These are phyloP conservation scores for Cyphomyrus plagiostoma DNA, from an alignment of 2,113 vertebrate genomes.

Conservation along the genomic window DNA sequence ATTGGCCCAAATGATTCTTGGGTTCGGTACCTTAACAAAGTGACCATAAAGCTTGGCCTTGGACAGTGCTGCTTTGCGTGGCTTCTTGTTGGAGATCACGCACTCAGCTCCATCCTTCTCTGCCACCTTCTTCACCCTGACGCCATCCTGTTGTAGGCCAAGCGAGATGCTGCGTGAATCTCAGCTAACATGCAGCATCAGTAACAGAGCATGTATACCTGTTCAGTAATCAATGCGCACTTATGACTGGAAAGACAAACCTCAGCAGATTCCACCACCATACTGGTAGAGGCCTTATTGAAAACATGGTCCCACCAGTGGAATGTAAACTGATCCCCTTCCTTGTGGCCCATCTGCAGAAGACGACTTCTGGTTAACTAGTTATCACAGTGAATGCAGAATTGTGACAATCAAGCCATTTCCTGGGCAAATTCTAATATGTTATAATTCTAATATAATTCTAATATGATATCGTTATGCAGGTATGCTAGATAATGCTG, in stretches of 20 bases:
- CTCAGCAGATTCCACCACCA: slow-evolving; percentile 70
- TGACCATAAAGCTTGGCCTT: slow-evolving; percentile 70
- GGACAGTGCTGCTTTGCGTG: slow-evolving; percentile 43
- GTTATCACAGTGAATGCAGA: neutral
- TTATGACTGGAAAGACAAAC: slow-evolving; percentile 40
- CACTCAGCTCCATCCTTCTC: slow-evolving; percentile 42
- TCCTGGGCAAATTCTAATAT: neutral
- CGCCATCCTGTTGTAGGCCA: slow-evolving; percentile 60
- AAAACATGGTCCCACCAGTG: slow-evolving; percentile 97
- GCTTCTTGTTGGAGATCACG: slow-evolving; percentile 63
- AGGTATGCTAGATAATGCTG: neutral
- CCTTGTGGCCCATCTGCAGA: slow-evolving; percentile 75
- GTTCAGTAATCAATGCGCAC: neutral
- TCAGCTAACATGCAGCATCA: neutral
- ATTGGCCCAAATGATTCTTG: neutral
- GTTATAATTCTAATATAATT: too few species aligned
- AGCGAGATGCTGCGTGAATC: neutral
- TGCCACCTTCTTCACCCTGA: slow-evolving; percentile 56
- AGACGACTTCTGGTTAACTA: neutral
- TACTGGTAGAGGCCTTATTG: slow-evolving; percentile 75
- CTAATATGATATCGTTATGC: neutral
- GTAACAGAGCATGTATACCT: neutral
- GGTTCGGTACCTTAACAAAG: slow-evolving; percentile 77
- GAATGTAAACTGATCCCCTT: slow-evolving; percentile 80
- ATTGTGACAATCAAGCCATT: neutral